Base-by-base conservation (phyloP, 2,113 vertebrate species). In the Sylvilagus bachmani region DNA sequence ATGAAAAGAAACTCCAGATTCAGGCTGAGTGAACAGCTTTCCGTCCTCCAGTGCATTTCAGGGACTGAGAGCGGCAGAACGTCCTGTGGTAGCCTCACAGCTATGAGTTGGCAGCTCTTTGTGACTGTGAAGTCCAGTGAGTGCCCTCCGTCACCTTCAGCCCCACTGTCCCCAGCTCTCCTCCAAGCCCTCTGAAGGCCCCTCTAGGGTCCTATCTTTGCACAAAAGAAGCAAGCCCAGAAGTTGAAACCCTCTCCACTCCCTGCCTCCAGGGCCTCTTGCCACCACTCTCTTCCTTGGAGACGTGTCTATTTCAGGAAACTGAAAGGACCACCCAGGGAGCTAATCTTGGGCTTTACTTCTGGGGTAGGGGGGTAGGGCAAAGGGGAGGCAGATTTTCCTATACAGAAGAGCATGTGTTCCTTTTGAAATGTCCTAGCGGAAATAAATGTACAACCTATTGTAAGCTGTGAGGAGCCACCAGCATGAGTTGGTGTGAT, bases 241-340 rank as follows among this genome's bases (percentile, higher is more conserved):
- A 24, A 13, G 75, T 79, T 13, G 10, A 71, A 89, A 69, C 6
- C 10, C 27, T 78, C 58, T n/a, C 73, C 55, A 25, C 14, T 36
- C 80, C 12, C 33, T 66, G 71, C 16, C 36, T 24, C 10, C 33
- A 77, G 61, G 53, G 69, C 33, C 24, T 85, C 81, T 49, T 33
- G 14, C 38, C 51, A 11, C 1, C 17, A 2, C 27, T 44, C 24
- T 90, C 96, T 77, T 96, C 90, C 90, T 81, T 24, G 38, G 64
- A 93, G 58, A 78, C 93, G 82, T 1, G 74, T 87, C 89, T 97
- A 98, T 97, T 98, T 98, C 67, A 86, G 85, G 86, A 92, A 95
- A 85, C 66, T 69, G 87, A 95, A 97, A 10, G 27, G 86, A 89
- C 92, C 84, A 36, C 89, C 85, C 91, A 95, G 90, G 5, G 11